phyloP scores from a whole-genome alignment of 2,888 invertebrate species.

The Macrosiphum euphorbiae region DNA sequence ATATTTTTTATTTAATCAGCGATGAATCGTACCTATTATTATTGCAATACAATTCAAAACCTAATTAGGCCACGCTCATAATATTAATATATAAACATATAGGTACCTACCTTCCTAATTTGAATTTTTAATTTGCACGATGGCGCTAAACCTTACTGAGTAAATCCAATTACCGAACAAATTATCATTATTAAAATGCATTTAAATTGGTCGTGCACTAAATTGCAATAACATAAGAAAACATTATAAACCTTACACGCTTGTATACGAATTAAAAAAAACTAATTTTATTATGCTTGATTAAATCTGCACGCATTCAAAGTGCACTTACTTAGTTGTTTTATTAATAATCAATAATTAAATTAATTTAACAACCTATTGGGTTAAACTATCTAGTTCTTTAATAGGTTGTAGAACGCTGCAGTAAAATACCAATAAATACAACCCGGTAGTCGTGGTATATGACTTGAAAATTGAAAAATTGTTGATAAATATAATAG shows the following conservation, averaged over 20 bases:
- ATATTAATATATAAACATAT: background rate
- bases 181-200: background rate
- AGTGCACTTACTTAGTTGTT: background rate
- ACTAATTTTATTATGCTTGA: slow-evolving; percentile 3
- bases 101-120: background rate
- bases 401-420: background rate
- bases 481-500: background rate
- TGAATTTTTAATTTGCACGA: background rate
- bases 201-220: background rate
- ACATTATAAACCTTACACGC: background rate
- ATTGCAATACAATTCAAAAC: background rate
- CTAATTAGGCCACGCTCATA: background rate
- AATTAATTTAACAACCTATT: background rate
- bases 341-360: background rate
- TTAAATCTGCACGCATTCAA: background rate
- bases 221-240: background rate
- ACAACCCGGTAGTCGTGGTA: background rate
- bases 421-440: background rate
- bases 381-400: no score
- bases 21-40: background rate
- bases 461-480: background rate
- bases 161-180: background rate
- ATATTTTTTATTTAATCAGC: background rate
- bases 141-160: background rate
- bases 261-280: background rate